Base-by-base conservation (phyloP, 1,140 invertebrate genomes). In the Drosophila persimilis region DNA sequence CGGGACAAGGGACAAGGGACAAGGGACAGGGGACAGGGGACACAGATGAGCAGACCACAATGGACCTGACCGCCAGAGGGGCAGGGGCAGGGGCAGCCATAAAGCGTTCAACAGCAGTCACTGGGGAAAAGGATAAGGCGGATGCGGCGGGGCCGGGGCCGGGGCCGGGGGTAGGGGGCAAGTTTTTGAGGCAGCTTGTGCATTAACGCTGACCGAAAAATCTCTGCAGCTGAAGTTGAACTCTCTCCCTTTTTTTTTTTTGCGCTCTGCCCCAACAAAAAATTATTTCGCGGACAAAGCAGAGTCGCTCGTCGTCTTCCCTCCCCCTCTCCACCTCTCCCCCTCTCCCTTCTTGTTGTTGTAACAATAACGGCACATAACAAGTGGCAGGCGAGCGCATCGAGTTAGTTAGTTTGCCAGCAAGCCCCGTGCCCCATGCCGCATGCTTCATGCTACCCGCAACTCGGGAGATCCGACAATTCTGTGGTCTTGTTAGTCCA, bases 271-370 rank as follows among this genome's bases (percentile, higher is more conserved):
- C n/a, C 31, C 29, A 35, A 41, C 35, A 55, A 58, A 56, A 67
- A 77, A 77, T 63, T 63, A 80, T 84, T 80, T 85, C 77, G 80
- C 80, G 81, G 64, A 85, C 80, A 86, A 85, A 86, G 80, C 73
- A 67, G 62, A 66, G 71, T 47, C 45, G 43, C 58, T 51, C 7
- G 4, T 39, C 35, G 35, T 39, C 35, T 13, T 39, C 45, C 22
- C 35, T 0, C 58, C 43, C 11, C 17, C 39, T 29, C 35, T 0
- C 58, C 43, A 11, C 17, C 39, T 9, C 29, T 13, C 11, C 1
- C 9, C 1, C 2, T 29, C 45, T 17, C 39, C 29, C 44, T 11
- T 11, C 11, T 24, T 29, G 51, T 52, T 80, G 56, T 77, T 62
- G 79, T 73, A 70, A 77, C 80, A 80, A 85, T 80, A 85, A 85